Evolutionary conservation across 1,140 invertebrate genomes (phyloP).

Genomic region (Varroa destructor): DNA sequence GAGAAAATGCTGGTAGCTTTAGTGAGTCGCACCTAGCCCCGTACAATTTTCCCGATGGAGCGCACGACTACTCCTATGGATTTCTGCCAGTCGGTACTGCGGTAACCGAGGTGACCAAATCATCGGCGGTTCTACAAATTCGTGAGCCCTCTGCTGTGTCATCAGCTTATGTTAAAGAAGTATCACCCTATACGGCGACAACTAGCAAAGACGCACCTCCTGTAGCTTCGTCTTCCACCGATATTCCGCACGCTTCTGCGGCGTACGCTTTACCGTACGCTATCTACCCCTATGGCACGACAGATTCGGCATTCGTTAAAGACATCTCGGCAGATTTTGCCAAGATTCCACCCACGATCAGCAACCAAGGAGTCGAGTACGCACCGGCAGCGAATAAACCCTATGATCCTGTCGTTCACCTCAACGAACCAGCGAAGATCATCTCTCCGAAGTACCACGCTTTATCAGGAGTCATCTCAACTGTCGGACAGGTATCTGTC

Average conservation of each 20-base stretch:
- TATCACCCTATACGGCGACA: not conserved
- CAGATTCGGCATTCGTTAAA: not conserved
- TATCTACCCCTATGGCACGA: not conserved
- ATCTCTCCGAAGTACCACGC: conserved; percentile 4
- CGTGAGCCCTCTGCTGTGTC: not conserved
- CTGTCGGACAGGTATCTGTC: conserved; percentile 18
- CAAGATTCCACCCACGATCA: not conserved
- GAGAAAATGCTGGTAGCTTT: too few relatives aligned
- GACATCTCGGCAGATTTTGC: not conserved
- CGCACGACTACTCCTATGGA: not conserved
- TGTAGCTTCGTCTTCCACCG: not conserved
- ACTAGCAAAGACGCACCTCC: not conserved
- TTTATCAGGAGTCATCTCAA: conserved; percentile 1
- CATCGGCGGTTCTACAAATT: conserved; percentile 3
- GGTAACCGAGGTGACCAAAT: conserved; percentile 11
- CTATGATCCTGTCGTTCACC: conserved; percentile 9
- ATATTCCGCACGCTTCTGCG: not conserved
- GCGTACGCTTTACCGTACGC: not conserved
- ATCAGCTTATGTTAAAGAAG: conserved; percentile 1
- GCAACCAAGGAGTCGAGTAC: conserved; percentile 9
- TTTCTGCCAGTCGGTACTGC: not conserved
- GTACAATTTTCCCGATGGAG: too few relatives aligned
- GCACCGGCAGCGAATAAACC: not conserved
- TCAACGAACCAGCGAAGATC: conserved; percentile 21
- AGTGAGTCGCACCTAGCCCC: too few relatives aligned